phyloP scores from a whole-genome alignment of 2,113 vertebrate genomes.

The Noctilio leporinus region DNA sequence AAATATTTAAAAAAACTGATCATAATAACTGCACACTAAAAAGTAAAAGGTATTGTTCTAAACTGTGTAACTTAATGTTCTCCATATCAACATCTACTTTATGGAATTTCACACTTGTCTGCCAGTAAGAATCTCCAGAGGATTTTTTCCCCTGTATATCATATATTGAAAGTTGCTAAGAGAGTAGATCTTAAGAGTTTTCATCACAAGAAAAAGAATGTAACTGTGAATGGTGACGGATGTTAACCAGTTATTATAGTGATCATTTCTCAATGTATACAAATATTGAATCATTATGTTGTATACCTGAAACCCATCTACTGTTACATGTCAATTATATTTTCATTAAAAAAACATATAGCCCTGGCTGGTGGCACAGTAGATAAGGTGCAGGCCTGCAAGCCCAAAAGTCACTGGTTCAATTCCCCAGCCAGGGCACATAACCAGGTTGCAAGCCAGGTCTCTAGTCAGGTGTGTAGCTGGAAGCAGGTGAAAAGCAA shows the following conservation, averaged over 20 bases:
- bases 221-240: background rate
- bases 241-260: background rate
- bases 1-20: background rate
- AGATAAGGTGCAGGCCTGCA: too few species aligned
- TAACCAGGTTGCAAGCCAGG: too few species aligned
- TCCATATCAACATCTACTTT: background rate
- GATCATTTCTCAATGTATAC: background rate
- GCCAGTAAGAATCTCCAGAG: background rate
- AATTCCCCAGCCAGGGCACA: too few species aligned
- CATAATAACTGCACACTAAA: background rate
- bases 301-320: background rate
- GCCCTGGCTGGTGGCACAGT: too few species aligned
- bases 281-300: background rate
- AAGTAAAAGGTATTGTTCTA: background rate
- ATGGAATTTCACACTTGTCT: background rate
- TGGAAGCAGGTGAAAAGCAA: too few species aligned
- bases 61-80: background rate
- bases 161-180: background rate
- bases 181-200: background rate
- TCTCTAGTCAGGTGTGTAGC: too few species aligned
- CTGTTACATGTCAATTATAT: background rate
- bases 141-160: background rate
- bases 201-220: background rate
- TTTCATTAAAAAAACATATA: background rate
- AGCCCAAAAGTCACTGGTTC: too few species aligned